Base-by-base conservation (phyloP, 2,797 vertebrate species). In the Dendrocincla fuliginosa region DNA sequence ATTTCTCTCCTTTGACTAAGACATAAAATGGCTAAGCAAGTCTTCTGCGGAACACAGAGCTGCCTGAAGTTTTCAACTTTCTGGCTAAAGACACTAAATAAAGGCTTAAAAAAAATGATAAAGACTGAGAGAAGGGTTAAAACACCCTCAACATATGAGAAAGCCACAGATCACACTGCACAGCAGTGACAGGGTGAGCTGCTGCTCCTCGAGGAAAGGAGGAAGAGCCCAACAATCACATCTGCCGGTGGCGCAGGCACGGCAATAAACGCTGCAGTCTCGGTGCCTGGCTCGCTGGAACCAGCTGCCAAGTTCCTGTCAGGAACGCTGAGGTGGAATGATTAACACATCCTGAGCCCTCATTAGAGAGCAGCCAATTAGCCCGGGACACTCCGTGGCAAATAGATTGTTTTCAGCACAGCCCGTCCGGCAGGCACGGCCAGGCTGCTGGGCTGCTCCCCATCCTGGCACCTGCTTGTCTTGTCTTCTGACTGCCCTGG, bases 241-340 rank as follows among this genome's bases (percentile, higher is more conserved):
- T 11, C 50, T 33, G 46, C 60, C 2, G 7, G 25, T 63, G 10
- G 10, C 82, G 84, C 15, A 64, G 64, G 69, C 60, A 89, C 0
- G 2, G 69, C 20, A 55, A 89, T 77, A 42, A 90, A 80, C 67
- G 3, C 74, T 44, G 63, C 70, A n/a, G 50, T 46, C n/a, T 46
- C 69, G 6, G 41, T 64, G 53, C 69, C 89, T 76, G 37, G 63
- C 64, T 10, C n/a, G 7, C 69, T 30, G 56, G 13, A 28, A 28
- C 60, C 41, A 33, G 11, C 65, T 56, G 79, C 86, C 94, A 90
- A 84, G 79, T 35, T 84, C 65, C 94, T 77, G 89, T 63, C 89
- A 56, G n/a, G 69, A 33, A 30, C 32, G 60, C 50, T 42, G 60
- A 33, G 74, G 37, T 4, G n/a, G 83, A 50, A 60, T 90, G 86